phyloP scores from a whole-genome alignment of 2,113 vertebrate genomes.

The Bettongia penicillata region DNA sequence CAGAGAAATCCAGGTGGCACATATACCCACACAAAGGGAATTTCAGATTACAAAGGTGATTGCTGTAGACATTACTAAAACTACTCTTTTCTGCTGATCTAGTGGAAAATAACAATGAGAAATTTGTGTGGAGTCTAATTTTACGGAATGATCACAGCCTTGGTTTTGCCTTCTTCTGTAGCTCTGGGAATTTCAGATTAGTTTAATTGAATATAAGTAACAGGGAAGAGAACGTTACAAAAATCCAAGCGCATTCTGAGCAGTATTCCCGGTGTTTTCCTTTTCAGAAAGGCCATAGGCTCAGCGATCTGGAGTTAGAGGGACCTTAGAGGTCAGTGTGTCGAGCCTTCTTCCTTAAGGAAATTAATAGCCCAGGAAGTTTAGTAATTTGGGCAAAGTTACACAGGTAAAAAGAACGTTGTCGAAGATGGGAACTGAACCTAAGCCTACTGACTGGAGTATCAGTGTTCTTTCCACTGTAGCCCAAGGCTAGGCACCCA shows the following conservation, averaged over 20 bases:
- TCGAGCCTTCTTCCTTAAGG: neutral
- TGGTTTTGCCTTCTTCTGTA: neutral
- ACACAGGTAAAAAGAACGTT: neutral
- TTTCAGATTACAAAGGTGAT: neutral
- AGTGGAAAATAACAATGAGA: neutral
- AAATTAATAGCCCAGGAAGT: neutral
- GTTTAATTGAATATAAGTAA: neutral
- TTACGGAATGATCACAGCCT: neutral
- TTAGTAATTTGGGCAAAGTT: neutral
- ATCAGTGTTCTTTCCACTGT: neutral
- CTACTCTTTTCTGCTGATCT: conserved; percentile 15
- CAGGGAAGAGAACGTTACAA: neutral
- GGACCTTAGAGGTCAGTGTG: neutral
- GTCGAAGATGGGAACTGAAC: neutral
- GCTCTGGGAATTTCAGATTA: neutral
- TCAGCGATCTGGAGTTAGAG: neutral
- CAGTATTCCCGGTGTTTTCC: neutral
- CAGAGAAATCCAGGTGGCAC: neutral
- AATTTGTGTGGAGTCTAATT: neutral
- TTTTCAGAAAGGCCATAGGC: neutral
- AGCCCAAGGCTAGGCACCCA: neutral
- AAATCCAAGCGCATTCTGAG: neutral
- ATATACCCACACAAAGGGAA: conserved; percentile 20
- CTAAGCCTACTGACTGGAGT: neutral
- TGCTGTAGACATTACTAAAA: neutral